phyloP scores from a whole-genome alignment of 2,113 vertebrate genomes.

The Dolichotis patagonum region DNA sequence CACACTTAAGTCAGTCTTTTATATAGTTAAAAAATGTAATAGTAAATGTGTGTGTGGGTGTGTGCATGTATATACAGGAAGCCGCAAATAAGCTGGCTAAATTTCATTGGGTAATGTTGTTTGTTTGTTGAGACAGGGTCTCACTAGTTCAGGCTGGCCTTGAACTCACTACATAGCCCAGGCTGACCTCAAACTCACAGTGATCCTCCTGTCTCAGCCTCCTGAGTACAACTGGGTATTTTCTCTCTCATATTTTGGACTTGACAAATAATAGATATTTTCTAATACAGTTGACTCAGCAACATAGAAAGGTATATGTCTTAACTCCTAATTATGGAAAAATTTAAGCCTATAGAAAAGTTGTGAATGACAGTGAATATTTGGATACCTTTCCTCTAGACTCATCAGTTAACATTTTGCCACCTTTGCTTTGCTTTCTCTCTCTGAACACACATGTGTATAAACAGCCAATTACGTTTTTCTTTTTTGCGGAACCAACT shows the following conservation, averaged over 20 bases:
- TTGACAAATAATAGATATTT: background rate
- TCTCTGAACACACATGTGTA: too few species aligned
- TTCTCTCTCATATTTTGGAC: background rate
- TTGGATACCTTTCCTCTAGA: background rate
- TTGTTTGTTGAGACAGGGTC: background rate
- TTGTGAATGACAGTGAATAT: background rate
- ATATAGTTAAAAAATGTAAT: background rate
- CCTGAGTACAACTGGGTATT: background rate
- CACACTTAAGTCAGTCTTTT: background rate
- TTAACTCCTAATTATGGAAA: constrained; percentile 1
- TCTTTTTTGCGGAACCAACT: background rate
- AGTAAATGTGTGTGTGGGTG: background rate
- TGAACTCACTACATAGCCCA: background rate
- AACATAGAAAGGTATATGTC: background rate
- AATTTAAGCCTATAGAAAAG: background rate
- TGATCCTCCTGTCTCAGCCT: background rate
- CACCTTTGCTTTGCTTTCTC: background rate
- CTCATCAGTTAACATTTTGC: background rate
- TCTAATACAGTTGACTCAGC: background rate
- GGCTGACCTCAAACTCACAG: background rate
- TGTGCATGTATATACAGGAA: background rate
- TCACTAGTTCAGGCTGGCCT: background rate
- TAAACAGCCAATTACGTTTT: background rate
- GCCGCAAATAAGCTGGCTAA: background rate
- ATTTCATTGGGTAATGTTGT: background rate